Conservation (phyloP, 2,888 invertebrate genomes). For the Luffia ferchaultella region DNA sequence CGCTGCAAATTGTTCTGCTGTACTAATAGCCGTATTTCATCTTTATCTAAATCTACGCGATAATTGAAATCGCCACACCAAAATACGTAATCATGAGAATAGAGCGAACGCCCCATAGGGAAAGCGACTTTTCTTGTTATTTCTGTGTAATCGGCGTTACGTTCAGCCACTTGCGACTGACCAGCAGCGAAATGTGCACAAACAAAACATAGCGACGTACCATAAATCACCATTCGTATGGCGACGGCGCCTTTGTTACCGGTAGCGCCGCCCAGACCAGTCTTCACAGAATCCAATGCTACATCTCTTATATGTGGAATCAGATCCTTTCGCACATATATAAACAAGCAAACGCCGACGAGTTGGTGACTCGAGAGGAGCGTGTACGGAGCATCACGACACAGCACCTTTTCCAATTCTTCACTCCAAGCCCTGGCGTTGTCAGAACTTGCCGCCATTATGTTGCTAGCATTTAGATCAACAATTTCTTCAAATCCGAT, state of each 20-base stretch:
- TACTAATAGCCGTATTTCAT: constrained; percentile 88
- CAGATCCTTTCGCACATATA: constrained; percentile 90
- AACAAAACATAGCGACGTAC: constrained; percentile 96
- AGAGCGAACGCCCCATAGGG: constrained; percentile 90
- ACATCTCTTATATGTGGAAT: constrained; percentile 92
- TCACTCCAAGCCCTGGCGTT: constrained; percentile 96
- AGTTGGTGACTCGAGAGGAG: constrained; percentile 93
- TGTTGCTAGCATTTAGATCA: constrained; percentile 97
- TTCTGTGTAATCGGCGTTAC: constrained; percentile 97
- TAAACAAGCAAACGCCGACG: constrained; percentile 96
- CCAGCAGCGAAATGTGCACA: constrained; percentile 99
- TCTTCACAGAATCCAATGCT: constrained; percentile 95
- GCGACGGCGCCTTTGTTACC: constrained; percentile 97
- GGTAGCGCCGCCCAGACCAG: constrained; percentile 97
- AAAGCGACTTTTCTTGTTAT: constrained; percentile 91
- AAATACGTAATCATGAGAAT: constrained; percentile 97
- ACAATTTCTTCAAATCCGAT: constrained; percentile 99
- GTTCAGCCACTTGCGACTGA: constrained; percentile 92
- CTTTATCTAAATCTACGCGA: constrained; percentile 94
- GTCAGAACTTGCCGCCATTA: constrained; percentile 91
- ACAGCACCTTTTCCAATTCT: constrained; percentile 91
- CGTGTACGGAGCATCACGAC: constrained; percentile 87
- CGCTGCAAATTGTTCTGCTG: constrained; percentile 76
- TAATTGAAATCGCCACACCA: constrained; percentile 99
- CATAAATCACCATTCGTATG: constrained; percentile 89